Conservation (phyloP, 2,797 vertebrate species). For the Meda fulgida region DNA sequence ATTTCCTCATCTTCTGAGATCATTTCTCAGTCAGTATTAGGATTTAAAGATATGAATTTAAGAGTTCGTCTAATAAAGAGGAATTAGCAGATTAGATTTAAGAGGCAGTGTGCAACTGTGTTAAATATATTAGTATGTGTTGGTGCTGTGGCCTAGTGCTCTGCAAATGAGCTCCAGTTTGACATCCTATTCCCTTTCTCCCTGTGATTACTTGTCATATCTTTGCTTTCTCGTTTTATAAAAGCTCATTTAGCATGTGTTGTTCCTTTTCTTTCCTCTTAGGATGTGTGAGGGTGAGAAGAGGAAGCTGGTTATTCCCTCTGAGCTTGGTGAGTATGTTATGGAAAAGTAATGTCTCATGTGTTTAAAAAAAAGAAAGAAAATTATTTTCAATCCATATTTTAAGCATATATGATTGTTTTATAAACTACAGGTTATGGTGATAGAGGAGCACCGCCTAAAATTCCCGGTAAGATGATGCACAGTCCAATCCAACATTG, state of each 20-base stretch:
- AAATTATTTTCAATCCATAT: not conserved
- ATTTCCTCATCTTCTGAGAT: not conserved
- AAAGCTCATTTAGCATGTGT: not conserved
- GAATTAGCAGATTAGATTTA: not conserved
- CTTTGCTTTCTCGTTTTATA: not conserved
- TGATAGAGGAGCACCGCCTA: conserved; percentile 89
- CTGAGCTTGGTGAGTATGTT: conserved; percentile 82
- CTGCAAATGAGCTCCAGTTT: not conserved
- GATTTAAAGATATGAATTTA: not conserved
- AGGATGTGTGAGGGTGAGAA: conserved; percentile 94
- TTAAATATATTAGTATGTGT: not conserved
- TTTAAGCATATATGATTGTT: not conserved
- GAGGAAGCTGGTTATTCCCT: conserved; percentile 91
- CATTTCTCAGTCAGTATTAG: not conserved
- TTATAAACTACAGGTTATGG: conserved; percentile 80
- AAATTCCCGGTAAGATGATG: conserved; percentile 82
- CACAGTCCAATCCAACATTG: not conserved
- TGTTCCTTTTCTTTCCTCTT: not conserved
- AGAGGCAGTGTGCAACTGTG: not conserved
- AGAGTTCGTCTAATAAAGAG: not conserved
- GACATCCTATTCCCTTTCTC: not conserved
- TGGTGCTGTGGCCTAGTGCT: not conserved
- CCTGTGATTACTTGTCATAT: not conserved
- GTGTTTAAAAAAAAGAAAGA: not conserved
- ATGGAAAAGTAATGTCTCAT: not conserved